Conservation (phyloP, 2,888 invertebrate genomes). For the Drosophila neonasuta region DNA sequence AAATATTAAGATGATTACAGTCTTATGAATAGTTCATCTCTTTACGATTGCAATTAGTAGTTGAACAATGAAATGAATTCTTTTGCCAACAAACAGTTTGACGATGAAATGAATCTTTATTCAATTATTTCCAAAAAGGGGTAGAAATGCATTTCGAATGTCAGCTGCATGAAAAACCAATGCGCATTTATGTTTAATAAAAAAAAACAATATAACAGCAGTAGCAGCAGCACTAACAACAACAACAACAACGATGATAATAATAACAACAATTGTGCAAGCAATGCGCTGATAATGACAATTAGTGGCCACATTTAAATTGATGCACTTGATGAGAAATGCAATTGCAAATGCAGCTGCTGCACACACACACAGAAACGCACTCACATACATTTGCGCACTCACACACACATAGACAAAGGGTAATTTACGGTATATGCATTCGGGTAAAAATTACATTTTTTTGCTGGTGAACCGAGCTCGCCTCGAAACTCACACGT, state of each 20-base stretch:
- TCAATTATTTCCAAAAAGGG: conserved; percentile 9
- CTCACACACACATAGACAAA: conserved; percentile 30
- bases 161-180: conserved; percentile 13
- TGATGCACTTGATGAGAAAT: conserved; percentile 77
- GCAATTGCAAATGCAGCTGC: conserved; percentile 64
- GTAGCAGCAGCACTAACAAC: conserved; percentile 14
- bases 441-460: conserved; percentile 70
- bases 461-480: conserved; percentile 69
- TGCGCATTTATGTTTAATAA: conserved; percentile 26
- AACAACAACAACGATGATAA: conserved; percentile 19
- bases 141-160: conserved; percentile 12
- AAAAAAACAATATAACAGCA: conserved; percentile 12
- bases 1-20: conserved; percentile 1
- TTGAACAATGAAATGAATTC: conserved; percentile 5
- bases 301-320: conserved; percentile 79
- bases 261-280: conserved; percentile 36
- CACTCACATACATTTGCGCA: conserved; percentile 4
- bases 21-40: not conserved
- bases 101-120: conserved; percentile 3
- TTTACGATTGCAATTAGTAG: conserved; percentile 2
- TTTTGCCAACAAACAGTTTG: not conserved
- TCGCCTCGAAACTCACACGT: conserved; percentile 76
- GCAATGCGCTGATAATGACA: conserved; percentile 74
- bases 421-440: conserved; percentile 63
- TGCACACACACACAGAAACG: conserved; percentile 17